These are phyloP conservation scores for Drosophila multiciliata DNA, from an alignment of 2,888 invertebrate species.

Conservation along the genomic window DNA sequence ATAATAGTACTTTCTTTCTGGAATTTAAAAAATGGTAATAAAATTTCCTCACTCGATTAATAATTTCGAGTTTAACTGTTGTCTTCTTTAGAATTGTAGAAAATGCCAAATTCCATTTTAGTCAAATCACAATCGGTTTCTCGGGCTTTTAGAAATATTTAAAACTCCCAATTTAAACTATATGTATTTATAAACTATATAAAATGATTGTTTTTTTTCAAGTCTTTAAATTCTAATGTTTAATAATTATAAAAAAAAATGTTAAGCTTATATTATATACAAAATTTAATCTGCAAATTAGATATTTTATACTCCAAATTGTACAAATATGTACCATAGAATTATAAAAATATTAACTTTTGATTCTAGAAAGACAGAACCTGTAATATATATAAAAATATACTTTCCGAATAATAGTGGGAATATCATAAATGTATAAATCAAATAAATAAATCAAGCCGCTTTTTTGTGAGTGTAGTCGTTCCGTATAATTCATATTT, in stretches of 20 bases:
- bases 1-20: background rate
- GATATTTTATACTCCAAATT: too few relatives aligned
- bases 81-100: rapidly evolving
- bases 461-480: background rate
- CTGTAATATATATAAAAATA: background rate
- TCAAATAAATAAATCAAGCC: too few relatives aligned
- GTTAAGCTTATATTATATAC: too few relatives aligned
- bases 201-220: background rate
- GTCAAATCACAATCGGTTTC: background rate
- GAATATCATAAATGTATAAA: too few relatives aligned
- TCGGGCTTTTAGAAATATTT: background rate
- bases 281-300: too few relatives aligned
- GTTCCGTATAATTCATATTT: constrained; percentile 15
- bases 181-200: background rate
- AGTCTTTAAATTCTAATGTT: too few relatives aligned
- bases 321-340: too few relatives aligned
- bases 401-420: background rate
- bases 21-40: background rate
- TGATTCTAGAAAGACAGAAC: background rate
- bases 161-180: background rate
- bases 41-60: background rate
- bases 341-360: background rate
- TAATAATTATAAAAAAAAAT: too few relatives aligned
- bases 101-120: background rate
- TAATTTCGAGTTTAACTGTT: background rate